Evolutionary conservation across 2,888 invertebrate genomes (phyloP).

Genomic region (Osmoderma eremita): DNA sequence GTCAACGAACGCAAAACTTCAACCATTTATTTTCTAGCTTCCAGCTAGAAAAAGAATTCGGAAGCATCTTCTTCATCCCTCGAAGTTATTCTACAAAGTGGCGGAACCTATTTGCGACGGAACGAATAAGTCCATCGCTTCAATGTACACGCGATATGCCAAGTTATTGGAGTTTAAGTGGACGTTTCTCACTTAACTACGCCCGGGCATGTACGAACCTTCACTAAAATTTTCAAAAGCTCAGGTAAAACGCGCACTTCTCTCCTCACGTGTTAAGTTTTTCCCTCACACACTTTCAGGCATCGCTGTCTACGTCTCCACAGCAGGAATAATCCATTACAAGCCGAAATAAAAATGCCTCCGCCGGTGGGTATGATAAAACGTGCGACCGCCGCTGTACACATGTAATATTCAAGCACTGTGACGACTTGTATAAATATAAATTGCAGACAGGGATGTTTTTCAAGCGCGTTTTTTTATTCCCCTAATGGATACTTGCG

Average conservation of each 20-base stretch:
- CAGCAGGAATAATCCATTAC: slow-evolving; percentile 13
- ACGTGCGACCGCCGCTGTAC: slow-evolving; percentile 2
- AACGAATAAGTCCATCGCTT: too few relatives aligned
- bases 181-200: too few relatives aligned
- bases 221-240: too few relatives aligned
- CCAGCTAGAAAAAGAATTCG: not conserved
- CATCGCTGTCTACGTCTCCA: not conserved
- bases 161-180: too few relatives aligned
- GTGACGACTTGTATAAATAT: slow-evolving; percentile 28
- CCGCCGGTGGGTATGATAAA: not conserved
- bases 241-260: not conserved
- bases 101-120: too few relatives aligned
- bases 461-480: slow-evolving; percentile 9
- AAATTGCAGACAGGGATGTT: not conserved
- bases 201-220: too few relatives aligned
- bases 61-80: slow-evolving; percentile 1
- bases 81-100: not conserved
- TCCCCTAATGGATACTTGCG: slow-evolving; percentile 2
- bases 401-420: slow-evolving; percentile 27
- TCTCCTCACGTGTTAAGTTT: slow-evolving; percentile 11
- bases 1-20: not conserved
- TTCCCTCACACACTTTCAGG: not conserved
- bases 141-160: too few relatives aligned
- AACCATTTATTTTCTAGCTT: not conserved
- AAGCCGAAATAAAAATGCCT: slow-evolving; percentile 9